Evolutionary conservation across 2,888 invertebrate species (phyloP).

Genomic region (Rotaria socialis): DNA sequence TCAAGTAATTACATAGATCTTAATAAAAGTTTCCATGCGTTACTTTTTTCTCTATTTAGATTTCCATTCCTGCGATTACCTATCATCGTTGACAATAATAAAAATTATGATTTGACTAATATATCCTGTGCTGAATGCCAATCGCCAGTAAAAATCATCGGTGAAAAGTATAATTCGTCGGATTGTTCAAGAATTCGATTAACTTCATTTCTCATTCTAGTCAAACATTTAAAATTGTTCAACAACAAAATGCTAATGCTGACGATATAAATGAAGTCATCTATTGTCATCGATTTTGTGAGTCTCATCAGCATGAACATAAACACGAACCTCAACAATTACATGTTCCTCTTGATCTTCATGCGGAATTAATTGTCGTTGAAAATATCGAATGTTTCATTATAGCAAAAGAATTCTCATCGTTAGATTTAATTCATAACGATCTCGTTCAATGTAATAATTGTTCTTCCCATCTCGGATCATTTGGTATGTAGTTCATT

Average conservation of each 20-base stretch:
- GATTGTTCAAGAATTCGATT: background rate
- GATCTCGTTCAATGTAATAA: background rate
- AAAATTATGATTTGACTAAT: background rate
- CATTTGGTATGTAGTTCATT: background rate
- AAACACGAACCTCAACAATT: background rate
- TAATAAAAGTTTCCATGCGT: background rate
- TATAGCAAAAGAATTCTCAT: background rate
- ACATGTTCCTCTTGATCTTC: background rate
- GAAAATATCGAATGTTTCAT: background rate
- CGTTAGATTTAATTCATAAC: background rate
- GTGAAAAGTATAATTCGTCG: background rate
- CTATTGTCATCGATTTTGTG: background rate
- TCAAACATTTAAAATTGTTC: background rate
- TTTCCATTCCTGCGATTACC: background rate
- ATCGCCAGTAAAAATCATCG: background rate
- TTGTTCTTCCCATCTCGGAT: background rate
- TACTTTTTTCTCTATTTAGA: background rate
- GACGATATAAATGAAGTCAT: constrained; percentile 1
- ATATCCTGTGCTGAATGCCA: background rate
- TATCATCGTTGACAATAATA: background rate
- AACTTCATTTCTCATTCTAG: background rate
- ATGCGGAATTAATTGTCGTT: background rate
- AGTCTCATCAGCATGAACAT: background rate
- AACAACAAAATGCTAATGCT: background rate
- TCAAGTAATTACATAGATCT: background rate